Evolutionary conservation across 2,888 invertebrate genomes (phyloP).

Genomic region (Odontocolon sp.): DNA sequence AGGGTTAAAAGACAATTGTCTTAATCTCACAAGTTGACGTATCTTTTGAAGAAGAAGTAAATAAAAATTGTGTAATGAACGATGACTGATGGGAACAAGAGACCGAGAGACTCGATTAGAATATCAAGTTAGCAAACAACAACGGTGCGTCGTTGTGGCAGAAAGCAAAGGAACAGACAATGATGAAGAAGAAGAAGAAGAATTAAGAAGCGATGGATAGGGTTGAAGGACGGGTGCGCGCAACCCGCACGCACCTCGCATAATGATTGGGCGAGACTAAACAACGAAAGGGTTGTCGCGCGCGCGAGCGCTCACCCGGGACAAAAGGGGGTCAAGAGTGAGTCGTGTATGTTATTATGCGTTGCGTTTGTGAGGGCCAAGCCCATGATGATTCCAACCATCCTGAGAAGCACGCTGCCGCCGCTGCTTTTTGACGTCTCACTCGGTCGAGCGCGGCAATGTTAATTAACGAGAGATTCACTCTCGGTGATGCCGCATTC

Average conservation of each 20-base stretch:
- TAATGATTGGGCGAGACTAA: conserved; percentile 74
- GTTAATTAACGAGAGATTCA: conserved; percentile 78
- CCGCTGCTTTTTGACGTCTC: conserved; percentile 76
- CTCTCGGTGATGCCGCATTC: conserved; percentile 54
- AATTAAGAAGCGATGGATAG: conserved; percentile 42
- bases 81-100: conserved; percentile 55
- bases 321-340: conserved; percentile 67
- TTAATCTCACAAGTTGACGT: conserved; percentile 41
- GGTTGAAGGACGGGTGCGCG: conserved; percentile 50
- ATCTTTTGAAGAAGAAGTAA: background rate
- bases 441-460: conserved; percentile 70
- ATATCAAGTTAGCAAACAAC: conserved; percentile 70
- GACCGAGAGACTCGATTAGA: conserved; percentile 71
- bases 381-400: conserved; percentile 39
- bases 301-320: conserved; percentile 33
- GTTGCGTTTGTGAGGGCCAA: conserved; percentile 24
- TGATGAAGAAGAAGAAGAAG: background rate
- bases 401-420: conserved; percentile 25
- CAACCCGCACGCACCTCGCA: conserved; percentile 66
- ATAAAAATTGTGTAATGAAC: conserved; percentile 47
- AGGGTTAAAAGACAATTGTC: conserved; percentile 29
- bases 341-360: conserved; percentile 54
- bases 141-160: background rate
- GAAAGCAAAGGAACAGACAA: conserved; percentile 7
- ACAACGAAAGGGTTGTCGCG: conserved; percentile 75